phyloP scores from a whole-genome alignment of 1,140 invertebrate species.

The Halyomorpha halys region DNA sequence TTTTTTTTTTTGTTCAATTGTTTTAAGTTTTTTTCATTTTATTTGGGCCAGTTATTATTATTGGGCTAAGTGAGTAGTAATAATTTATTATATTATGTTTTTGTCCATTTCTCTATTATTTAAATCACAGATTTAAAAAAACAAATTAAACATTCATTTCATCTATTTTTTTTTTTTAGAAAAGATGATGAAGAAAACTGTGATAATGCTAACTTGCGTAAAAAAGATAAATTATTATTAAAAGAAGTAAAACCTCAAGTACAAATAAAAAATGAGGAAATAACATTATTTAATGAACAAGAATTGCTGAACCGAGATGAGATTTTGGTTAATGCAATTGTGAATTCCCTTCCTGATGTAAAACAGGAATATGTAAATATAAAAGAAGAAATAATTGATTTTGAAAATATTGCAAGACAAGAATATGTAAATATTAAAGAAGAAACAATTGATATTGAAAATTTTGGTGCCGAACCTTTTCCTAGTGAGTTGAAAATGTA shows the following conservation, averaged over 20 bases:
- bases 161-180: too few relatives aligned
- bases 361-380: neutral
- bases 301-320: neutral
- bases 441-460: slow-evolving; percentile 3
- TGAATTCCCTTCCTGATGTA: neutral
- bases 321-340: neutral
- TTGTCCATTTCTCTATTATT: too few relatives aligned
- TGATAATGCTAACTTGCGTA: neutral
- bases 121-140: too few relatives aligned
- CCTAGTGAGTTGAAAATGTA: neutral
- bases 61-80: too few relatives aligned
- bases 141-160: too few relatives aligned
- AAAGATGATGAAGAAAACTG: too few relatives aligned
- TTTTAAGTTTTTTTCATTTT: too few relatives aligned
- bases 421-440: neutral
- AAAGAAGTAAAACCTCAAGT: neutral
- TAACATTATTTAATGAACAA: neutral
- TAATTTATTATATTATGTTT: too few relatives aligned
- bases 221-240: slow-evolving; percentile 9
- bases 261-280: neutral
- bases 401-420: neutral
- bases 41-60: too few relatives aligned
- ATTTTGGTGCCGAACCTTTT: neutral
- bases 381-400: neutral
- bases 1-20: too few relatives aligned